Conservation (phyloP, 2,888 invertebrate genomes). For the Euproctis similis region DNA sequence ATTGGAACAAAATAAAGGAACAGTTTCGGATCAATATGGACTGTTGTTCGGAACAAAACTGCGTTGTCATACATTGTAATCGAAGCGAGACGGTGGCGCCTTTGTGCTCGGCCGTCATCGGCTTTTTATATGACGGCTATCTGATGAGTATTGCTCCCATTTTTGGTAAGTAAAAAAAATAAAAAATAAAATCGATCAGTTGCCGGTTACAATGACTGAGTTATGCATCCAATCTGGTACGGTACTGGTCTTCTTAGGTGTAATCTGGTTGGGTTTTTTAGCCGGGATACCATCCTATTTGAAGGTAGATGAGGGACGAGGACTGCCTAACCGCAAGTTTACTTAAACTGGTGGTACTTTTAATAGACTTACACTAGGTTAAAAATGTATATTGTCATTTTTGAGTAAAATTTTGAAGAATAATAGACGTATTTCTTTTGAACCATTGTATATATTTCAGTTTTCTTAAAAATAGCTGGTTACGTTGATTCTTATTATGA, state of each 20-base stretch:
- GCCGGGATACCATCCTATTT: too few relatives aligned
- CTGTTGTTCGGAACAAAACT: conserved; percentile 65
- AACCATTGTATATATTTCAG: too few relatives aligned
- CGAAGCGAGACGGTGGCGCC: conserved; percentile 70
- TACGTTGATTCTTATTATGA: too few relatives aligned
- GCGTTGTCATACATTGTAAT: conserved; percentile 75
- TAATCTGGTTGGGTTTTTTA: too few relatives aligned
- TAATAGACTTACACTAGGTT: too few relatives aligned
- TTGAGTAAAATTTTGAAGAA: too few relatives aligned
- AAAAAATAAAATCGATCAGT: conserved; percentile 45
- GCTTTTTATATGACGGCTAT: conserved; percentile 68
- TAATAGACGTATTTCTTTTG: too few relatives aligned
- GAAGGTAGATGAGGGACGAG: too few relatives aligned
- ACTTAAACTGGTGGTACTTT: too few relatives aligned
- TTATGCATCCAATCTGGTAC: conserved; percentile 23
- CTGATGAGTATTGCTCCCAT: conserved; percentile 74
- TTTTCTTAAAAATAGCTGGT: too few relatives aligned
- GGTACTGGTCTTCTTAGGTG: conserved; percentile 12
- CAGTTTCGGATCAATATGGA: conserved; percentile 74
- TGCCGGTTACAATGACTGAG: conserved; percentile 26
- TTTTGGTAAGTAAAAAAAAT: conserved; percentile 61
- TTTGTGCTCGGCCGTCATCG: conserved; percentile 63
- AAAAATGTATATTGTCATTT: too few relatives aligned
- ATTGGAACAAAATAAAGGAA: conserved; percentile 62
- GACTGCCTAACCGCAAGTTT: too few relatives aligned